Percentiles rank a stretch among this genome's conserved stretches.
phyloP scores from a whole-genome alignment of 92 coral and sea anemone genomes.

The Plumapathes pennacea region DNA sequence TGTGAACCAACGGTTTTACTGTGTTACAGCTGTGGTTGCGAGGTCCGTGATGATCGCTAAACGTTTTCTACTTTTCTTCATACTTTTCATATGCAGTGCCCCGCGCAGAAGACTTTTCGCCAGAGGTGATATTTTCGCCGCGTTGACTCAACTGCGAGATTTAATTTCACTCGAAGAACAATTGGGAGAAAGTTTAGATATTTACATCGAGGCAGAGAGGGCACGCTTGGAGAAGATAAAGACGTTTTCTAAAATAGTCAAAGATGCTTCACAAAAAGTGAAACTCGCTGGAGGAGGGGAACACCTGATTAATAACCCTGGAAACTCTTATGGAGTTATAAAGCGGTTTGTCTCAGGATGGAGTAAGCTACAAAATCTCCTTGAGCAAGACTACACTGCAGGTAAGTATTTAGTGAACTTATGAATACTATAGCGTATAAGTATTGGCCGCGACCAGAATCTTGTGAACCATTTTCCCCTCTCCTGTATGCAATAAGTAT shows the following conservation, averaged over 20 bases:
- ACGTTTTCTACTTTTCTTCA: not conserved
- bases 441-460: no score
- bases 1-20: no score
- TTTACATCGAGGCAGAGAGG: slow-evolving; percentile 44
- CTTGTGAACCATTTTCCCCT: no score
- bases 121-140: slow-evolving; percentile 47
- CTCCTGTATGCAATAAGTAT: no score
- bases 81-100: not conserved
- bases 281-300: slow-evolving; percentile 22
- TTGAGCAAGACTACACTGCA: slow-evolving; percentile 38
- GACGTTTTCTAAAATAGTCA: slow-evolving; percentile 54
- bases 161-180: slow-evolving; percentile 65
- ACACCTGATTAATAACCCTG: slow-evolving; percentile 40
- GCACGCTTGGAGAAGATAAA: slow-evolving; percentile 37
- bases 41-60: no score
- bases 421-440: no score
- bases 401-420: slow-evolving; percentile 48
- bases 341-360: slow-evolving; percentile 69
- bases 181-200: slow-evolving; percentile 61
- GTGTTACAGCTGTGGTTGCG: no score
- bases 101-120: slow-evolving; percentile 12
- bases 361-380: slow-evolving; percentile 40
- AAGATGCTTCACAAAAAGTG: slow-evolving; percentile 27
- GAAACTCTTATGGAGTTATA: slow-evolving; percentile 34
- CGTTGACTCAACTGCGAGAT: slow-evolving; percentile 69